Evolutionary conservation across 1,140 invertebrate species (phyloP), one percentile per base, ranked within the genome.

Genomic region (Sarcophaga bullata): DNA sequence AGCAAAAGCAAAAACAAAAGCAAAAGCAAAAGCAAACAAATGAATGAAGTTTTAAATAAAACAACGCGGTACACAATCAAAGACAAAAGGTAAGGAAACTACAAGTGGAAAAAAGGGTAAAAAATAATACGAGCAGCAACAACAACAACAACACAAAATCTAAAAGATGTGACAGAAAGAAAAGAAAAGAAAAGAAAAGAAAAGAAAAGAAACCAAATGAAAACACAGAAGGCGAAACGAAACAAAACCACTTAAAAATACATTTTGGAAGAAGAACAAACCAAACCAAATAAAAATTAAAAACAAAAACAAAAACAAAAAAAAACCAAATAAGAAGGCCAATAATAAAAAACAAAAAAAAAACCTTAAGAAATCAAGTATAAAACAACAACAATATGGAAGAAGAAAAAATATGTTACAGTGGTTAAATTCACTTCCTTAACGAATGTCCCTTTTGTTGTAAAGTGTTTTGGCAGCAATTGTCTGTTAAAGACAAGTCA

Each of bases 351-450:
- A 25, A 25, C n/a, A 19, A 72, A 19, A 17, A 72, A 72, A 72
- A 72, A 72, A 19, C 1, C 5, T 3, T 15, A 15, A 54, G 15
- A 54, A 11, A 11, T 25, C 62, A 7, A 62, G 19, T n/a, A 17
- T 25, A 72, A 25, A 72, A 15, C 52, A 17, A 72, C 9, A 25
- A 72, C 62, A 72, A 72, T 19, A n/a, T n/a, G n/a, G n/a, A 25
- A 4, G 1, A 37, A 1, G 1, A 37, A 37, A 37, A 25, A 25
- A 37, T n/a, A 72, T 11, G 62, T 72, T 72, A 72, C 62, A 72
- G 62, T 72, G 62, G 62, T 72, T 72, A 72, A 72, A 25, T 72
- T 72, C 37, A 72, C 17, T 72, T 72, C 62, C 62, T 72, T 72
- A 25, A 37, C 25, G 25, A 37, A 37, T 37, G 25, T 37, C 25